Percentiles rank a stretch among this genome's conserved stretches.
These are phyloP conservation scores for Belgica antarctica DNA, from an alignment of 2,888 invertebrate species.

Conservation along the genomic window DNA sequence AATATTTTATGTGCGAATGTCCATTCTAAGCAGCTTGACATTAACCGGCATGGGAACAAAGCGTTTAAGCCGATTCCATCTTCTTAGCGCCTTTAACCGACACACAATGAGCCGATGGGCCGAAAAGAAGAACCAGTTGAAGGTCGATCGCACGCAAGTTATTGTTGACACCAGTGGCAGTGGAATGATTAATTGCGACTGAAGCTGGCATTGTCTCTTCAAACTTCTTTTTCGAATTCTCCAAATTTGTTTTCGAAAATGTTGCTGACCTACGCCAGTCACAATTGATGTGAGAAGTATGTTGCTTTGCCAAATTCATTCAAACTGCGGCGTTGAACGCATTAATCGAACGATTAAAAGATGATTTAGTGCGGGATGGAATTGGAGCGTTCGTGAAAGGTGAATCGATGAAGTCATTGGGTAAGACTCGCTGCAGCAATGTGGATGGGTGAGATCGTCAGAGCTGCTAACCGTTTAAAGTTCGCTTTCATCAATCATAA, in stretches of 20 bases:
- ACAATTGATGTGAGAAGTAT: constrained; percentile 31
- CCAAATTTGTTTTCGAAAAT: constrained; percentile 7
- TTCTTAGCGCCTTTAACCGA: background rate
- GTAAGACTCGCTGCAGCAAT: too few relatives aligned
- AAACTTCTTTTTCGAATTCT: background rate
- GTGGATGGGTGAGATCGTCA: too few relatives aligned
- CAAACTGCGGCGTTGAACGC: too few relatives aligned
- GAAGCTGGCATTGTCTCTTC: constrained; percentile 31
- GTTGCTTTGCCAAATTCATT: too few relatives aligned
- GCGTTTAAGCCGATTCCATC: background rate
- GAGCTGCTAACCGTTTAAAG: too few relatives aligned
- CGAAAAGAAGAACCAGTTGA: background rate
- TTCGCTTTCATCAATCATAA: too few relatives aligned
- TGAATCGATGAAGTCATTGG: too few relatives aligned
- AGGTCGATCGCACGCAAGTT: constrained; percentile 31
- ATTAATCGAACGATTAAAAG: too few relatives aligned
- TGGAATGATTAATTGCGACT: constrained; percentile 32
- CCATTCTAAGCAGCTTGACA: too few relatives aligned
- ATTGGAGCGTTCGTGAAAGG: too few relatives aligned
- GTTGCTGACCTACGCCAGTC: constrained; percentile 24
- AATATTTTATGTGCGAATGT: background rate
- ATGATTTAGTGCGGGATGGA: too few relatives aligned
- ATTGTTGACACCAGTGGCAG: background rate
- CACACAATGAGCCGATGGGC: background rate
- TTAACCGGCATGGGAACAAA: background rate